Conservation (phyloP, 2,113 vertebrate species). For the Anoura caudifer region DNA sequence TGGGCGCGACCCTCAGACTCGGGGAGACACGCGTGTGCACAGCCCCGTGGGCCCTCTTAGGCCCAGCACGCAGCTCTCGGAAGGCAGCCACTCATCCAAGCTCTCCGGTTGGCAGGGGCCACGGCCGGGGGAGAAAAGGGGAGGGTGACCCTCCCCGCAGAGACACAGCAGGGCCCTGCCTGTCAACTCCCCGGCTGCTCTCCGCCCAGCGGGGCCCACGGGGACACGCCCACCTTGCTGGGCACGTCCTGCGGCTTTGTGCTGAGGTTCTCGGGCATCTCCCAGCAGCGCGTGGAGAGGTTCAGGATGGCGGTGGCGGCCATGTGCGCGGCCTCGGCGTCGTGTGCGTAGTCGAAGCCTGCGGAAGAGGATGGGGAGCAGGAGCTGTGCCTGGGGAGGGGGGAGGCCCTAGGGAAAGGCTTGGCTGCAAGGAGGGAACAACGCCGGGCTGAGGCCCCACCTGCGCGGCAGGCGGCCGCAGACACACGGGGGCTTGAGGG, state of each 20-base stretch:
- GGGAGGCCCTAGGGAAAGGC: slow-evolving; percentile 89
- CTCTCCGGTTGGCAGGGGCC: not conserved
- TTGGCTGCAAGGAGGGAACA: slow-evolving; percentile 85
- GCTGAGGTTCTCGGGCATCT: slow-evolving; percentile 97
- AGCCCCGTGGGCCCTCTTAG: accelerated
- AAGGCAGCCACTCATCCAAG: not conserved
- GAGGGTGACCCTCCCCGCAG: not conserved
- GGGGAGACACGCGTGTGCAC: not conserved
- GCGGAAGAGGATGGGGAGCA: slow-evolving; percentile 80
- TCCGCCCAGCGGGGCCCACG: not conserved
- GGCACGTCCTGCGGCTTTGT: slow-evolving; percentile 89
- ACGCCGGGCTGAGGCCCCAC: slow-evolving; percentile 42
- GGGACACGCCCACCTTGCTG: slow-evolving; percentile 83
- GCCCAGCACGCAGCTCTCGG: not conserved
- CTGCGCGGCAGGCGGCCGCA: accelerated
- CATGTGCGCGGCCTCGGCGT: slow-evolving; percentile 98
- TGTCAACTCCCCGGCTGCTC: too few relatives aligned
- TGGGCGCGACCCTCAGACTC: not conserved
- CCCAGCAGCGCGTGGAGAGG: slow-evolving; percentile 98
- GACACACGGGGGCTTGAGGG: not conserved
- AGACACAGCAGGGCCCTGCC: not conserved
- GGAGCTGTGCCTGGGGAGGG: slow-evolving; percentile 88
- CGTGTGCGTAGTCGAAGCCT: slow-evolving; percentile 96
- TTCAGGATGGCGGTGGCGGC: slow-evolving; percentile 98
- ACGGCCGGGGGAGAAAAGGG: not conserved